Evolutionary conservation across 2,113 vertebrate genomes (phyloP).

Genomic region (Scalopus aquaticus): DNA sequence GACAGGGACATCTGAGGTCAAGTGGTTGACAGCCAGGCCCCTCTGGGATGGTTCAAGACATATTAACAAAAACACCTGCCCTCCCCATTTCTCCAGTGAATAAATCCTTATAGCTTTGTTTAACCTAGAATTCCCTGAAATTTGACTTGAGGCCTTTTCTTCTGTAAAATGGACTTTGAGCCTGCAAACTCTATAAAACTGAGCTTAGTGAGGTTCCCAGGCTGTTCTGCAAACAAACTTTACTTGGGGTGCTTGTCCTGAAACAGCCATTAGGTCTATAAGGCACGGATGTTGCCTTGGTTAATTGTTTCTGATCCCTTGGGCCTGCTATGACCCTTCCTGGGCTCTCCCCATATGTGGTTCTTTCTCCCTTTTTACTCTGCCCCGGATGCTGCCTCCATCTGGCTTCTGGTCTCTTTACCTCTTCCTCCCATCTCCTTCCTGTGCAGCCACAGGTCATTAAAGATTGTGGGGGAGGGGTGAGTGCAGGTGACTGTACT

Average conservation of each 20-base stretch:
- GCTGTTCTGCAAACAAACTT: background rate
- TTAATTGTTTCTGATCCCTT: background rate
- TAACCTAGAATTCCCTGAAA: constrained; percentile 1
- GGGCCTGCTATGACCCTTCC: too few relatives aligned
- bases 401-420: background rate
- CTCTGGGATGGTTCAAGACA: background rate
- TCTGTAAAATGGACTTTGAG: background rate
- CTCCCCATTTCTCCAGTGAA: constrained; percentile 4
- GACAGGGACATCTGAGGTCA: background rate
- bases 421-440: background rate
- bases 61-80: background rate
- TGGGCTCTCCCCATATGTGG: background rate
- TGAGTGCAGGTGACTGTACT: background rate
- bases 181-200: background rate
- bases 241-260: background rate
- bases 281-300: background rate
- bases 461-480: background rate
- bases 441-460: background rate
- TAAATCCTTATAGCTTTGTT: background rate
- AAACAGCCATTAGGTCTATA: background rate
- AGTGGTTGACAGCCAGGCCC: background rate
- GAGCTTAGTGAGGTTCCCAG: background rate
- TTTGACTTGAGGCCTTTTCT: constrained; percentile 5
- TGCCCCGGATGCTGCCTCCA: background rate
- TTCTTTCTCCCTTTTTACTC: background rate